A percentile compares a stretch with the other conserved stretches of the same genome.
Evolutionary conservation across 2,888 invertebrate species (phyloP).

Genomic region (Drosophila eohydei): DNA sequence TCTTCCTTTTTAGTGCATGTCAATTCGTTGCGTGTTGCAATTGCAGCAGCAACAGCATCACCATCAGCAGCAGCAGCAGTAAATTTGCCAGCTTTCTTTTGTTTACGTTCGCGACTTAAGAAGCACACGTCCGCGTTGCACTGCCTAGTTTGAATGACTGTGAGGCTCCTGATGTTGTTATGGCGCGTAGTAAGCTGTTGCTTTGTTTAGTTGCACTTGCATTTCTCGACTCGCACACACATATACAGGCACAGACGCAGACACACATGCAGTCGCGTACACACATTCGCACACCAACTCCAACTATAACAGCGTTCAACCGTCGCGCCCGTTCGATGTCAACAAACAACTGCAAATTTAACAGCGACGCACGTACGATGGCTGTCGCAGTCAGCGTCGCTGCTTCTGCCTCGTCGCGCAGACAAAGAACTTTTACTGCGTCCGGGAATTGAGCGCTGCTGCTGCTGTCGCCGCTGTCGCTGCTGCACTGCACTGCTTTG

Average conservation of each 20-base stretch:
- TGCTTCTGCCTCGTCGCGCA: constrained; percentile 29
- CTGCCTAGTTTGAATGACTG: constrained; percentile 64
- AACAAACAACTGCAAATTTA: constrained; percentile 55
- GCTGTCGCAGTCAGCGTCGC: constrained; percentile 29
- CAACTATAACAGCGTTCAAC: constrained; percentile 40
- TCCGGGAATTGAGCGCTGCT: constrained; percentile 44
- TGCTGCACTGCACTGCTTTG: constrained; percentile 12
- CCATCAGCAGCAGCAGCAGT: constrained; percentile 8
- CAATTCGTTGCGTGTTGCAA: constrained; percentile 23
- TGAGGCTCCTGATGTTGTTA: constrained; percentile 54
- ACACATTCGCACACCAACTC: constrained; percentile 41
- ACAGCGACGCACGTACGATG: constrained; percentile 36
- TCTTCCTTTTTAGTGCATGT: constrained; percentile 30
- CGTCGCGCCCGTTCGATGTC: constrained; percentile 33
- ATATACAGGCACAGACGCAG: constrained; percentile 1
- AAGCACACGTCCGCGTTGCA: constrained; percentile 58
- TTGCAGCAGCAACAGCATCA: constrained; percentile 19
- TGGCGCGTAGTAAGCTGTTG: constrained; percentile 63
- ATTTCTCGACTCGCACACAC: constrained; percentile 37
- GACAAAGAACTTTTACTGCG: constrained; percentile 62
- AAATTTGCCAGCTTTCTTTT: constrained; percentile 33
- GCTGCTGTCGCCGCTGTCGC: constrained; percentile 13
- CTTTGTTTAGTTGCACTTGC: constrained; percentile 63
- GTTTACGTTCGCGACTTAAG: constrained; percentile 19
- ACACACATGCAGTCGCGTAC: neutral